Conservation (phyloP, 2,797 vertebrate species). For the Protonibea diacanthus region DNA sequence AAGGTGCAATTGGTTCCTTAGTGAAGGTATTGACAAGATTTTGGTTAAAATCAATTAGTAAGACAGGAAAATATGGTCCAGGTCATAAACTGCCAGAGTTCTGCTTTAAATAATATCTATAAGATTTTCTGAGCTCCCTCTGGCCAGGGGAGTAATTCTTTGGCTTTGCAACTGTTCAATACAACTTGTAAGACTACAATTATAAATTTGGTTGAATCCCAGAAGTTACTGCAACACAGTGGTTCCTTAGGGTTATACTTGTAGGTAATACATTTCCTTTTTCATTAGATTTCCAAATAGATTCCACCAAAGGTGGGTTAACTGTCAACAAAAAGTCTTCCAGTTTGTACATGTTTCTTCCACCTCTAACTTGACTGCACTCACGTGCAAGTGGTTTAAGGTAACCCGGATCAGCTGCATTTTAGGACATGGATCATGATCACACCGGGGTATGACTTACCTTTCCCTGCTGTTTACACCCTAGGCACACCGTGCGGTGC, state of each 20-base stretch:
- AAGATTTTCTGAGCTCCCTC: constrained; percentile 17
- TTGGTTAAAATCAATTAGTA: constrained; percentile 24
- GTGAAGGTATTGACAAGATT: background rate
- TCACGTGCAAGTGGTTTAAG: background rate
- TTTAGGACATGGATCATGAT: background rate
- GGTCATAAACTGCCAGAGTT: background rate
- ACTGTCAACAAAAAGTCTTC: background rate
- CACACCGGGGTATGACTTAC: background rate
- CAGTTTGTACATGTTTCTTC: background rate
- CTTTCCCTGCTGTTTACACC: constrained; percentile 6
- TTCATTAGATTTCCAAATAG: background rate
- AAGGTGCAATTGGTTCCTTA: constrained; percentile 19
- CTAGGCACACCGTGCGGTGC: constrained; percentile 92
- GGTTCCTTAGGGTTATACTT: background rate
- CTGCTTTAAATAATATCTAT: constrained; percentile 25
- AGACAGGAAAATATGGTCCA: constrained; percentile 6
- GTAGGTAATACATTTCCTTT: background rate
- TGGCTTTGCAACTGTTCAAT: background rate
- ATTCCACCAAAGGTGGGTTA: background rate
- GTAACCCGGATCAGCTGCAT: background rate
- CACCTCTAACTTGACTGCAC: background rate
- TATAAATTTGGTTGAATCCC: background rate
- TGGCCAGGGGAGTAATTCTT: constrained; percentile 4
- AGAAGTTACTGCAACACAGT: constrained; percentile 1
- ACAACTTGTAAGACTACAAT: background rate